phyloP scores from a whole-genome alignment of 2,113 vertebrate genomes.

The Scomber japonicus region DNA sequence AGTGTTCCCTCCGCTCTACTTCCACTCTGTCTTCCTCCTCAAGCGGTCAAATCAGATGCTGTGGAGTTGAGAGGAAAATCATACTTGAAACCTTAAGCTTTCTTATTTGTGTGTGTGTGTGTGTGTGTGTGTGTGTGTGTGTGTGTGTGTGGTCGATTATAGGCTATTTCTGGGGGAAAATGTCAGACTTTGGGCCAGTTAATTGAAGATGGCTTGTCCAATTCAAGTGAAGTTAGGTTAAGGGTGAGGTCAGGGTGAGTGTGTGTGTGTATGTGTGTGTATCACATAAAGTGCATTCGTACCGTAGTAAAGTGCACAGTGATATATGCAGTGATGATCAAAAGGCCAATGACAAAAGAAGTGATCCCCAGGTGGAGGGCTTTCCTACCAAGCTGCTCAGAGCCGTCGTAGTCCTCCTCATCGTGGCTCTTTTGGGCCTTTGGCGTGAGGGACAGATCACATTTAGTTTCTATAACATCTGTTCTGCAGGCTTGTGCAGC shows the following conservation, averaged over 20 bases:
- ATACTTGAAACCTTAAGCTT: not conserved
- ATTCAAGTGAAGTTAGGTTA: no score
- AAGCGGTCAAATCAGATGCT: slow-evolving; percentile 48
- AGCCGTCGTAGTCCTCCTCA: slow-evolving; percentile 89
- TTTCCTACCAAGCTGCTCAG: slow-evolving; percentile 86
- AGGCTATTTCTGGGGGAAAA: no score
- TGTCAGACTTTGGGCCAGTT: no score
- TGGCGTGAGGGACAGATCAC: slow-evolving; percentile 40
- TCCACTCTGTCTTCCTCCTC: slow-evolving; percentile 11
- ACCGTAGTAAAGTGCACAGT: slow-evolving; percentile 89
- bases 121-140: no score
- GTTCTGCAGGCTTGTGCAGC: no score
- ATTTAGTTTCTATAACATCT: not conserved
- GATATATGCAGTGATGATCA: slow-evolving; percentile 85
- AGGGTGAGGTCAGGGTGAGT: no score
- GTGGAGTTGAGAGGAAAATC: not conserved
- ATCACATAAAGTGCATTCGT: slow-evolving; percentile 46
- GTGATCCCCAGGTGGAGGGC: slow-evolving; percentile 89
- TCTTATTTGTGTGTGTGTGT: no score
- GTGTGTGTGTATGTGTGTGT: not conserved
- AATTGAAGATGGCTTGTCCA: no score
- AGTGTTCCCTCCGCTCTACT: slow-evolving; percentile 2
- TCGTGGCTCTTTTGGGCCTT: slow-evolving; percentile 92
- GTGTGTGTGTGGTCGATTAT: no score
- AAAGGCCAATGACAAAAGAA: slow-evolving; percentile 88